Evolutionary conservation across 2,888 invertebrate species (phyloP), one percentile per base, ranked within the genome.

Genomic region (Nipponacmea schrenckii): DNA sequence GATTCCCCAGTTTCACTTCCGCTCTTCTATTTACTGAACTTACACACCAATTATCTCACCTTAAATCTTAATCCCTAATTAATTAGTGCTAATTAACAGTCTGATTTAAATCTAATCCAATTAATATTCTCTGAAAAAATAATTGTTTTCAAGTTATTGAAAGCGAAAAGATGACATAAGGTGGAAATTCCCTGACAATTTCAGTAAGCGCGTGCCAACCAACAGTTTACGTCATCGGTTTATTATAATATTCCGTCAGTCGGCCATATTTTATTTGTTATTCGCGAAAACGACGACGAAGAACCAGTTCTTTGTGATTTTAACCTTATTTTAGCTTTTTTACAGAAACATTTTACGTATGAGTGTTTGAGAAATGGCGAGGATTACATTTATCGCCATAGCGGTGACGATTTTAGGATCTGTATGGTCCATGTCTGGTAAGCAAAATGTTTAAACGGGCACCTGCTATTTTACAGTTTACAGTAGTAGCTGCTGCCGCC

Each of bases 231-330:
- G 81, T 80, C 81, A 81, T 76, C 62, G 72, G 62, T 74, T 77
- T 75, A 81, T 81, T 81, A 80, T 70, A 79, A 81, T 80, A 78
- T 77, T 75, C 77, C 72, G 77, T 77, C 71, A 70, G 76, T 74
- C 81, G 70, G 81, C 81, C 81, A 81, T 81, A 77, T 81, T 80
- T 75, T 72, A 75, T 75, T 64, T 67, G 70, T 69, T 50, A 64
- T 56, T 39, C 46, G 62, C 46, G 50, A 64, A 64, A 68, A 64
- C 31, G 39, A 26, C 62, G 50, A 20, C 66, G 31, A 48, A 48
- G 45, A 66, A 62, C 20, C n/a, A 64, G 63, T 64, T 64, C 26
- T 48, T 48, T 62, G 63, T 46, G 64, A 50, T 64, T 69, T 45
- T 69, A 31, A 56, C 20, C 56, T 14, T 24, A 8, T 24, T 24